These are phyloP conservation scores for Chrysolina americana DNA, from an alignment of 2,888 invertebrate genomes.

Conservation along the genomic window DNA sequence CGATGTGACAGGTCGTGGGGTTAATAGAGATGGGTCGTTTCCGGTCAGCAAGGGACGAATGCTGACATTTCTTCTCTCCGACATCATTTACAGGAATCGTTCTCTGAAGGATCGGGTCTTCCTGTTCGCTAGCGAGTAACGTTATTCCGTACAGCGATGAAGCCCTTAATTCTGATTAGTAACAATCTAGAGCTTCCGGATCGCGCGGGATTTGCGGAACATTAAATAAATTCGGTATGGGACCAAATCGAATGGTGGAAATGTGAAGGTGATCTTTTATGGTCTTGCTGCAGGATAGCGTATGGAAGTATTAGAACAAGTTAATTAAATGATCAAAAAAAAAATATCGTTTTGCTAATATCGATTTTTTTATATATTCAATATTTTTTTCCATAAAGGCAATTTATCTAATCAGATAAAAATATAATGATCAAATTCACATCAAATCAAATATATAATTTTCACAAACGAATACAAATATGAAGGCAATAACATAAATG, in stretches of 20 bases:
- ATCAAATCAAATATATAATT: too few relatives aligned
- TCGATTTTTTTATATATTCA: too few relatives aligned
- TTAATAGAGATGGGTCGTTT: conserved; percentile 62
- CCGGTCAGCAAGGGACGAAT: conserved; percentile 61
- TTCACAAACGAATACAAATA: too few relatives aligned
- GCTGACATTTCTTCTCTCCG: conserved; percentile 56
- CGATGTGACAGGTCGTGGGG: conserved; percentile 58
- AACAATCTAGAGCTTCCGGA: conserved; percentile 38
- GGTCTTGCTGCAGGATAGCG: too few relatives aligned
- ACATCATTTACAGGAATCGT: conserved; percentile 37
- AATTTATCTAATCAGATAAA: too few relatives aligned
- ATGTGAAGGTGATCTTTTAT: conserved; percentile 15
- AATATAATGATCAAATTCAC: too few relatives aligned
- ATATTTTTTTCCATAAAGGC: too few relatives aligned
- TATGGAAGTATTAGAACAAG: too few relatives aligned
- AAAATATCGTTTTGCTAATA: too few relatives aligned
- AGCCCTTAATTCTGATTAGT: conserved; percentile 46
- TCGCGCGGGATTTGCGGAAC: neutral
- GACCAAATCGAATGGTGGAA: neutral
- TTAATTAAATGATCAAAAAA: neutral
- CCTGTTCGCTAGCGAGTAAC: conserved; percentile 38
- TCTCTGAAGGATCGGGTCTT: conserved; percentile 37
- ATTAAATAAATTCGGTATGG: neutral
- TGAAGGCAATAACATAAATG: too few relatives aligned
- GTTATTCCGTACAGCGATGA: conserved; percentile 42